Evolutionary conservation across 2,113 vertebrate genomes (phyloP).

Genomic region (Albula goreensis): DNA sequence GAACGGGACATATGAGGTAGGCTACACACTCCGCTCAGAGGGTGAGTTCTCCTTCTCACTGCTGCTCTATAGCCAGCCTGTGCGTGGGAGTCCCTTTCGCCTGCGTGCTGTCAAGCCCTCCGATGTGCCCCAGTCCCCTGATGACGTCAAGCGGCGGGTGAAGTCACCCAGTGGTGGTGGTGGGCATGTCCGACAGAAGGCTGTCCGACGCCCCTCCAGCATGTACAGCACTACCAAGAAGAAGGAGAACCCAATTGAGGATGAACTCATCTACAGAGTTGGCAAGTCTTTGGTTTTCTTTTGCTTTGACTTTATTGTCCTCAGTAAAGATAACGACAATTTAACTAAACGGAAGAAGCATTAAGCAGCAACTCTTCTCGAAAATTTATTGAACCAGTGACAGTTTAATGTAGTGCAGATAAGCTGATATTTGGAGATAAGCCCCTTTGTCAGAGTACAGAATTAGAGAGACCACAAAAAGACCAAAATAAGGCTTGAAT

Average conservation of each 20-base stretch:
- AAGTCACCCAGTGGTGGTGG: conserved; percentile 87
- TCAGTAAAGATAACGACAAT: too few species aligned
- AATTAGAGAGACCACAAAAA: too few species aligned
- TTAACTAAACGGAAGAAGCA: too few species aligned
- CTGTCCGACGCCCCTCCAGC: conserved; percentile 87
- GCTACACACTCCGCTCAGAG: conserved; percentile 80
- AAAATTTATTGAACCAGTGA: too few species aligned
- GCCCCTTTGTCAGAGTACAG: too few species aligned
- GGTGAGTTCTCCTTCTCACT: conserved; percentile 84
- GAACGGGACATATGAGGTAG: conserved; percentile 91
- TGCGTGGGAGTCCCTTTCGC: conserved; percentile 86
- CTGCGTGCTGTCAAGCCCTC: conserved; percentile 80
- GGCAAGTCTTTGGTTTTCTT: conserved; percentile 67
- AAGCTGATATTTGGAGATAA: too few species aligned
- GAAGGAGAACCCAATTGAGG: conserved; percentile 81
- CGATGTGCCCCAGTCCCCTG: conserved; percentile 83
- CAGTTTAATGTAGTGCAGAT: too few species aligned
- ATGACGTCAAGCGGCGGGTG: conserved; percentile 89
- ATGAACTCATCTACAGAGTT: conserved; percentile 84
- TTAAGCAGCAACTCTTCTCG: too few species aligned
- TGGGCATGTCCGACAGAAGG: conserved; percentile 89
- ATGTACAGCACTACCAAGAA: conserved; percentile 95
- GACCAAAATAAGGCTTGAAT: too few species aligned
- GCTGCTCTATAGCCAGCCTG: conserved; percentile 84
- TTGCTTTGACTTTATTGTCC: neutral